Conservation (phyloP, 2,113 vertebrate genomes). For the Triplophysa tibetana region DNA sequence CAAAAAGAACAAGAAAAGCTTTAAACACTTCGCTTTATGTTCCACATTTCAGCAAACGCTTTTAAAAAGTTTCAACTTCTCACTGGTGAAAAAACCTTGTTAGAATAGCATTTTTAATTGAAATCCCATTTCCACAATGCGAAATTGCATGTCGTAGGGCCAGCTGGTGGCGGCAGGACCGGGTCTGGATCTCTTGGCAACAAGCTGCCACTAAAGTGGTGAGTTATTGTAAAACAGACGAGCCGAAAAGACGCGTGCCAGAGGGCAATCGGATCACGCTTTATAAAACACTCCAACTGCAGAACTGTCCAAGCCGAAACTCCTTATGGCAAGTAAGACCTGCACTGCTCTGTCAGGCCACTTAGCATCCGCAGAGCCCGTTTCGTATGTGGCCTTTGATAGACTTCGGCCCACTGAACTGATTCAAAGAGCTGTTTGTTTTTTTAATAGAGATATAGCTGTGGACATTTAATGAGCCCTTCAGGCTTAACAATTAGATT, state of each 20-base stretch:
- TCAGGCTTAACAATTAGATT: slow-evolving; percentile 24
- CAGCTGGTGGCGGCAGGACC: slow-evolving; percentile 43
- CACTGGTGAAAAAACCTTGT: slow-evolving; percentile 15
- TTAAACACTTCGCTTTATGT: slow-evolving; percentile 15
- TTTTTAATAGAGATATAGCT: neutral
- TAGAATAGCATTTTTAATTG: slow-evolving; percentile 47
- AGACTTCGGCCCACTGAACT: slow-evolving; percentile 10
- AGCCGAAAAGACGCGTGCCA: slow-evolving; percentile 31
- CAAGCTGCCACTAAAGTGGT: slow-evolving; percentile 47
- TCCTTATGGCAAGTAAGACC: slow-evolving; percentile 20
- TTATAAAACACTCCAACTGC: slow-evolving; percentile 33
- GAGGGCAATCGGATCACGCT: slow-evolving; percentile 26
- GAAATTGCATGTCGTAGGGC: slow-evolving; percentile 39
- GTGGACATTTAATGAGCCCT: neutral
- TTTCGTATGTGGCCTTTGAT: neutral
- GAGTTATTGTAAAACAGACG: slow-evolving; percentile 48
- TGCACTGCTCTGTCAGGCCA: slow-evolving; percentile 19
- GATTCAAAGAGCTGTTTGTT: slow-evolving; percentile 14
- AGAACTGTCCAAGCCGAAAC: slow-evolving; percentile 2
- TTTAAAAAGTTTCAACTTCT: slow-evolving; percentile 32
- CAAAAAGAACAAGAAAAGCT: slow-evolving; percentile 27
- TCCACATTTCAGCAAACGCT: neutral
- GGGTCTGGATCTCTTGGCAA: slow-evolving; percentile 45
- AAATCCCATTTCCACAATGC: slow-evolving; percentile 40
- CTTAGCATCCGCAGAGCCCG: neutral